A percentile compares a stretch with the other conserved stretches of the same genome.
phyloP scores from a whole-genome alignment of 2,888 invertebrate species.

The Podabrus alpinus region DNA sequence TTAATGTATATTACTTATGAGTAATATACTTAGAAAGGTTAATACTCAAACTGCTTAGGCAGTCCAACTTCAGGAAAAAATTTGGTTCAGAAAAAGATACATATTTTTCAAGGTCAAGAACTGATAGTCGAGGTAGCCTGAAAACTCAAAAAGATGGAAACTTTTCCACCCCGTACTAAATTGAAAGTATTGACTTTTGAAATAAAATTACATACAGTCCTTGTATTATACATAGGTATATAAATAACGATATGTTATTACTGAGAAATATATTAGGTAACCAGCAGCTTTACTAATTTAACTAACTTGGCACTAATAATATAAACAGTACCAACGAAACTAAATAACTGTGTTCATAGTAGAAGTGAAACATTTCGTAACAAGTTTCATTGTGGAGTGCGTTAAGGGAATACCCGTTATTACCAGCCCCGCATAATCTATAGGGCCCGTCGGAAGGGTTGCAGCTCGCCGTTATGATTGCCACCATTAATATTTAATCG shows the following conservation, averaged over 20 bases:
- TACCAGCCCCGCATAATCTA: conserved; percentile 55
- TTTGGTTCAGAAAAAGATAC: too few relatives aligned
- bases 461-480: conserved; percentile 57
- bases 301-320: conserved; percentile 23
- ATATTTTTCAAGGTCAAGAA: too few relatives aligned
- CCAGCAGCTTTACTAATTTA: conserved; percentile 10
- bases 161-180: too few relatives aligned
- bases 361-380: conserved; percentile 31
- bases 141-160: too few relatives aligned
- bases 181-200: too few relatives aligned
- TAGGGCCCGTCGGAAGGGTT: conserved; percentile 55
- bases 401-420: conserved; percentile 52
- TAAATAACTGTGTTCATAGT: conserved; percentile 26
- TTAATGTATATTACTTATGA: too few relatives aligned
- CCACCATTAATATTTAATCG: conserved; percentile 58
- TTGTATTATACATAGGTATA: too few relatives aligned
- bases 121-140: too few relatives aligned
- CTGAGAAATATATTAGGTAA: not conserved
- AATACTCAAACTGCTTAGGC: too few relatives aligned
- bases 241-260: not conserved
- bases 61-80: too few relatives aligned
- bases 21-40: too few relatives aligned
- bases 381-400: conserved; percentile 48
- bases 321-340: conserved; percentile 23
- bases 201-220: not conserved